These are phyloP conservation scores for Rhodophaea formosa DNA, from an alignment of 2,888 invertebrate species.

Conservation along the genomic window DNA sequence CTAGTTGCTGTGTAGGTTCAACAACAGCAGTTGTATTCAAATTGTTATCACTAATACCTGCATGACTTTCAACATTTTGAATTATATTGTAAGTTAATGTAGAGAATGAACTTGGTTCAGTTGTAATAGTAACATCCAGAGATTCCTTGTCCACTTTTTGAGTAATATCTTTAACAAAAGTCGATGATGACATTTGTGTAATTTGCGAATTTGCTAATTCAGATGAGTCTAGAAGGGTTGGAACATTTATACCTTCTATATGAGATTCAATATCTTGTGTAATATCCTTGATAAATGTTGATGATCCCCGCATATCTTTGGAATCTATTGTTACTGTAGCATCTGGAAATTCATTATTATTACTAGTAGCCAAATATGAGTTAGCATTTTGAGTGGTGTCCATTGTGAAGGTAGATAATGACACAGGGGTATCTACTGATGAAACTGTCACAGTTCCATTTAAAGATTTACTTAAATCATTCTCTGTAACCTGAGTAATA, in stretches of 20 bases:
- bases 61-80: background rate
- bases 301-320: background rate
- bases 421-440: background rate
- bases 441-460: background rate
- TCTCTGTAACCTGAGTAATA: background rate
- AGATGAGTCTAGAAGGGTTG: background rate
- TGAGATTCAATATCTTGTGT: background rate
- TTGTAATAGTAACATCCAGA: background rate
- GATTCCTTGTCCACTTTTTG: background rate
- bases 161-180: background rate
- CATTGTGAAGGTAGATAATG: background rate
- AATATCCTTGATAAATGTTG: slow-evolving; percentile 8
- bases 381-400: background rate
- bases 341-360: background rate
- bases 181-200: background rate
- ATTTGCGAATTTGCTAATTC: background rate
- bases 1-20: background rate
- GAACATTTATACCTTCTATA: background rate
- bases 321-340: slow-evolving; percentile 1
- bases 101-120: background rate
- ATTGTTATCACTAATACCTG: background rate
- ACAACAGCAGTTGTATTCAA: background rate
- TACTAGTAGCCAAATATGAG: background rate
- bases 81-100: background rate
- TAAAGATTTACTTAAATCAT: background rate